A percentile compares a stretch with the other conserved stretches of the same genome.
phyloP scores from a whole-genome alignment of 2,888 invertebrate genomes.

The Macrophya alboannulata region DNA sequence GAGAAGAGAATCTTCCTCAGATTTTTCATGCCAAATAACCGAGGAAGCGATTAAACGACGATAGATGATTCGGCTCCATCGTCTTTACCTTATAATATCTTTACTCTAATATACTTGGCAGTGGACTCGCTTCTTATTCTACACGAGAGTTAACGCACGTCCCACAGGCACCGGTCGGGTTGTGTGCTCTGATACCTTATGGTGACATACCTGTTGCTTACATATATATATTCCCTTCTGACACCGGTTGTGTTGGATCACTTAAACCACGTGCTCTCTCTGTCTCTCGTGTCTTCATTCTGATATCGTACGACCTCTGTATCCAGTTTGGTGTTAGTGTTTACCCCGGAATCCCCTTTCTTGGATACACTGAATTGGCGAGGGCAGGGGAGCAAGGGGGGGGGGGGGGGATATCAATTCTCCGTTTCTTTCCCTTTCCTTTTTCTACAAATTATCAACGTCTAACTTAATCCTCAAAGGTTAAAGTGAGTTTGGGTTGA shows the following conservation, averaged over 20 bases:
- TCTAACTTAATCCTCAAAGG: background rate
- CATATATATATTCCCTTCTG: constrained; percentile 35
- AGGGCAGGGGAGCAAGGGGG: background rate
- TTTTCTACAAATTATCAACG: background rate
- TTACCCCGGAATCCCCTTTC: background rate
- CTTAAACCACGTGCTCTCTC: constrained; percentile 13
- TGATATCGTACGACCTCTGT: background rate
- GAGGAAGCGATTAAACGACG: background rate
- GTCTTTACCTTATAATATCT: constrained; percentile 51
- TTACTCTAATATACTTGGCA: constrained; percentile 71
- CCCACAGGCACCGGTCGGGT: constrained; percentile 53
- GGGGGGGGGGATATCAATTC: background rate
- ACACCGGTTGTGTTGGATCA: constrained; percentile 40
- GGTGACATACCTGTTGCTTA: constrained; percentile 75
- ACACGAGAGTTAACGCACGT: constrained; percentile 66
- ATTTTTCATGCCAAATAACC: background rate
- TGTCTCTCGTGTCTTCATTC: background rate
- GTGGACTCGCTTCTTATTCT: constrained; percentile 66
- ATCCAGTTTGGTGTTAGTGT: background rate
- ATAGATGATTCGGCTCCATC: constrained; percentile 36
- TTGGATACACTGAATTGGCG: background rate
- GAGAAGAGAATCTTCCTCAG: background rate
- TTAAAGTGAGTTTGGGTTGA: background rate
- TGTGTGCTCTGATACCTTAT: constrained; percentile 68
- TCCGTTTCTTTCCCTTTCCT: background rate